These are phyloP conservation scores for Calycopis cecrops DNA, from an alignment of 1,140 invertebrate genomes.

Conservation along the genomic window DNA sequence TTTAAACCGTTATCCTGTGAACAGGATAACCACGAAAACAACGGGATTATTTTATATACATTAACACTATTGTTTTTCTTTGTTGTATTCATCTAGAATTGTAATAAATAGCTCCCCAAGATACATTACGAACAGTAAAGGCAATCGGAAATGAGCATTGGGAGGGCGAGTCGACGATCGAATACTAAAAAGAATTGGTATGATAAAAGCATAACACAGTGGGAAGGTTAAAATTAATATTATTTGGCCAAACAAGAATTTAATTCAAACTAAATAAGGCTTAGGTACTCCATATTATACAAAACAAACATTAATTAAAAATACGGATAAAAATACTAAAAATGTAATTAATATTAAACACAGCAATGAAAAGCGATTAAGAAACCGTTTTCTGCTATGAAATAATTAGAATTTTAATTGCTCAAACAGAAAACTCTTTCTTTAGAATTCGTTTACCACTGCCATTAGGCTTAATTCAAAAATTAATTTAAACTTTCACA, in stretches of 20 bases:
- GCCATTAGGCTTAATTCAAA: conserved; percentile 74
- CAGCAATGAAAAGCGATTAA: conserved; percentile 62
- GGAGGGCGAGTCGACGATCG: conserved; percentile 25
- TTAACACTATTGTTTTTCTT: neutral
- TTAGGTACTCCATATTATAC: neutral
- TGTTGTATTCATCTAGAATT: neutral
- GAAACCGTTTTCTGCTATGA: conserved; percentile 54
- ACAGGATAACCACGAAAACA: too few species aligned
- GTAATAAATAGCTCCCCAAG: conserved; percentile 5
- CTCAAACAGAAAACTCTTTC: conserved; percentile 66
- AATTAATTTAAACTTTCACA: conserved; percentile 75
- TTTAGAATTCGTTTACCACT: conserved; percentile 70
- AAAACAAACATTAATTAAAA: conserved; percentile 11
- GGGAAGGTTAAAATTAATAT: neutral
- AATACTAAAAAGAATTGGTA: conserved; percentile 36
- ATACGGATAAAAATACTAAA: conserved; percentile 16
- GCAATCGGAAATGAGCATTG: conserved; percentile 35
- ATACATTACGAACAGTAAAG: conserved; percentile 5
- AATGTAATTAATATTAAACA: conserved; percentile 30
- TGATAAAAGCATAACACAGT: conserved; percentile 29
- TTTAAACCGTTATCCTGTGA: too few species aligned
- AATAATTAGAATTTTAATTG: conserved; percentile 69
- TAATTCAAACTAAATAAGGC: neutral
- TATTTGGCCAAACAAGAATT: neutral
- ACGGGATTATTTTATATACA: too few species aligned